Base-by-base conservation (phyloP, 1,140 invertebrate genomes). In the Lordiphosa mommai region DNA sequence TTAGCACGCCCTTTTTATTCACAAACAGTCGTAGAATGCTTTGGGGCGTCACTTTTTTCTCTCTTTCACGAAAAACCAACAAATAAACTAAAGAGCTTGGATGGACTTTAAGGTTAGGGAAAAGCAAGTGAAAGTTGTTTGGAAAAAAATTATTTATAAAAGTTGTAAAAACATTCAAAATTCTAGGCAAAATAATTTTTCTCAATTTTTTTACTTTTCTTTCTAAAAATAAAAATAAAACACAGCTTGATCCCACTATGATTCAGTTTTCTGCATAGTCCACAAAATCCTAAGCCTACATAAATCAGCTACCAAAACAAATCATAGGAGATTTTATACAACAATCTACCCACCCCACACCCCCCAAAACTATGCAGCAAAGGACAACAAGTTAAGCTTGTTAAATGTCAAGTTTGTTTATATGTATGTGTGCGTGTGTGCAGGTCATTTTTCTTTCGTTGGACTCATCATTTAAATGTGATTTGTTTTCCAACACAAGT, bases 361-460 rank as follows among this genome's bases (percentile, higher is more conserved):
- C n/a, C n/a, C n/a, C n/a, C n/a, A n/a, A n/a, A 10, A 33, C 58
- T 50, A 40, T 46, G 59, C 32, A 61, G 40, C 20, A 59, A 61
- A 73, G 71, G 60, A 60, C 73, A 77, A 57, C 63, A 79, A 72
- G 72, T 67, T 77, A 77, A 77, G 72, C 73, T 77, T 63, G 63
- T 60, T 72, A 72, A 53, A 79, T 79, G 72, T 72, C 67, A 77
- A 77, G 67, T 77, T 77, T 64, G 73, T 77, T 63, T 77, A 72
- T 63, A 51, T 58, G 72, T 76, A 5, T 23, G 20, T 23, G 20
- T 23, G 20, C 6, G 17, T 20, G 5, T 23, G 20, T 23, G 20
- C 1, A 4, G 20, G 20, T 23, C 70, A 73, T 73, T 73, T 73
- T 73, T 73, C 64, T 73, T 40, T n/a, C 50, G 48, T 14, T 61